Conservation (phyloP, 1,140 invertebrate species). For the Drosophila rhopaloa region DNA sequence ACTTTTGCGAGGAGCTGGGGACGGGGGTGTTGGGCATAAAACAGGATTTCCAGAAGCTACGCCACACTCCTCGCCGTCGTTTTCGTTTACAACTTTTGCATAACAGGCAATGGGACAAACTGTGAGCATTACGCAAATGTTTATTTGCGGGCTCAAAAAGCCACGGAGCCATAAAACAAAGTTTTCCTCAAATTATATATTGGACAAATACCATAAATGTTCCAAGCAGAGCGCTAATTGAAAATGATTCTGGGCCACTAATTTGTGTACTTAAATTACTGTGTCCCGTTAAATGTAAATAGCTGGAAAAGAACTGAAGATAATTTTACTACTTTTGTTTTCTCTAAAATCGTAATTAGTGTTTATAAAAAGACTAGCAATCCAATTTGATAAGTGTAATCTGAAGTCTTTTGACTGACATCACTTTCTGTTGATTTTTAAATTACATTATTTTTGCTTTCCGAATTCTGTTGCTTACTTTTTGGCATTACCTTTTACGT, state of each 20-base stretch:
- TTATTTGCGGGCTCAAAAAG: conserved; percentile 65
- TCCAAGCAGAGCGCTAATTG: conserved; percentile 57
- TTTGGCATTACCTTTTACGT: too few relatives aligned
- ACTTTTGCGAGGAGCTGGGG: conserved; percentile 52
- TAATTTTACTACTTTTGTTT: too few relatives aligned
- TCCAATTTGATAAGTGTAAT: too few relatives aligned
- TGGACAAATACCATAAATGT: conserved; percentile 52
- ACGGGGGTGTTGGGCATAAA: conserved; percentile 49
- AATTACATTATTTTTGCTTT: too few relatives aligned
- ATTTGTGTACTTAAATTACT: not conserved
- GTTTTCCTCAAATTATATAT: conserved; percentile 68
- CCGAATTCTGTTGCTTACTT: too few relatives aligned
- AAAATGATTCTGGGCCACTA: conserved; percentile 47
- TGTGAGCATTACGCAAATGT: conserved; percentile 77
- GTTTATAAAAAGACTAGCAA: too few relatives aligned
- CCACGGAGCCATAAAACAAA: conserved; percentile 73
- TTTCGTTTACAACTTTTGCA: conserved; percentile 71
- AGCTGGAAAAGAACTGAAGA: not conserved
- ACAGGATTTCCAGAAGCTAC: conserved; percentile 55
- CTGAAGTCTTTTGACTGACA: too few relatives aligned
- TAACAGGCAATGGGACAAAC: conserved; percentile 65
- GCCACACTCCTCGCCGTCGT: conserved; percentile 21
- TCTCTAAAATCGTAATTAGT: too few relatives aligned
- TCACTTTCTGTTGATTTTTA: too few relatives aligned
- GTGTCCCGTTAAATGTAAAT: not conserved